Evolutionary conservation across 2,888 invertebrate genomes (phyloP).

Genomic region (Drosophila mercatorum): DNA sequence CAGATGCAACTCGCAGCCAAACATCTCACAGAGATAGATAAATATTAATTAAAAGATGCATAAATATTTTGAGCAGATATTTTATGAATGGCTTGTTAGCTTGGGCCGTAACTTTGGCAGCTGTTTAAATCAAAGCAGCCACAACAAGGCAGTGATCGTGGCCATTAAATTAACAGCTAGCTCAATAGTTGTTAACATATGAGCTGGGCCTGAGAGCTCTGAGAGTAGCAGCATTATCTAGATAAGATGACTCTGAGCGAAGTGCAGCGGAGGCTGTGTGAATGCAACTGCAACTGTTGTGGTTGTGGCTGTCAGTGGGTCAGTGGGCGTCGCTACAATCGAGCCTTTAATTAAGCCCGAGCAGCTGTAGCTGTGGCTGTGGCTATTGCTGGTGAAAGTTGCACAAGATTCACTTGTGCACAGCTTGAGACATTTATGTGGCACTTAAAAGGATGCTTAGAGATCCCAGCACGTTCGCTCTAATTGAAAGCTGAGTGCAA

Average conservation of each 20-base stretch:
- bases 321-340: slow-evolving; percentile 63
- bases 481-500: slow-evolving; percentile 72
- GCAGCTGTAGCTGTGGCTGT: slow-evolving; percentile 24
- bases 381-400: slow-evolving; percentile 61
- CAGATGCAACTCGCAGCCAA: not conserved
- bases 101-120: not conserved
- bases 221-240: slow-evolving; percentile 22
- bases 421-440: slow-evolving; percentile 75
- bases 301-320: slow-evolving; percentile 46
- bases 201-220: slow-evolving; percentile 10
- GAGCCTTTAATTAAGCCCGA: slow-evolving; percentile 48
- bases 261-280: slow-evolving; percentile 18
- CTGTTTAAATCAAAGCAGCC: slow-evolving; percentile 1
- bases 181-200: slow-evolving; percentile 17
- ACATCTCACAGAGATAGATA: not conserved
- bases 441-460: slow-evolving; percentile 74
- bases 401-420: slow-evolving; percentile 68
- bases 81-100: not conserved
- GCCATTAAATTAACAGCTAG: slow-evolving; percentile 8
- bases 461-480: slow-evolving; percentile 70
- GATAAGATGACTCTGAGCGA: slow-evolving; percentile 52
- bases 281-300: slow-evolving; percentile 4
- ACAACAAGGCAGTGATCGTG: not conserved
- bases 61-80: not conserved
- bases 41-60: not conserved